Percentiles rank a stretch among this genome's conserved stretches.
Evolutionary conservation across 1,140 invertebrate genomes (phyloP).

Genomic region (Diuraphis noxia): DNA sequence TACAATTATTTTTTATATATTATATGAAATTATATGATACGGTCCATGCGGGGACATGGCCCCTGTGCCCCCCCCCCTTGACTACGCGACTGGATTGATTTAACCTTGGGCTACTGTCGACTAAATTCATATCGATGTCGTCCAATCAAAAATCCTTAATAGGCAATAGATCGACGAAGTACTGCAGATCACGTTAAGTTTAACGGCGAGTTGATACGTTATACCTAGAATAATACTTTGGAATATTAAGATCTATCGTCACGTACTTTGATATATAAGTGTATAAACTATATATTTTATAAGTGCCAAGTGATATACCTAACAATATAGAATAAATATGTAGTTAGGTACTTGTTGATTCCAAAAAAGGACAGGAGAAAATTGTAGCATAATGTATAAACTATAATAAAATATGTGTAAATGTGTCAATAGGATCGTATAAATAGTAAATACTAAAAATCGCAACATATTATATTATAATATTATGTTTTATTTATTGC

Average conservation of each 20-base stretch:
- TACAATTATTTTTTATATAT: no score
- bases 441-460: neutral
- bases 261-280: neutral
- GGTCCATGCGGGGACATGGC: no score
- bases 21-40: no score
- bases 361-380: neutral
- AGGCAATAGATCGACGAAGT: neutral
- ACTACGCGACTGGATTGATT: no score
- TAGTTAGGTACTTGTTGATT: neutral
- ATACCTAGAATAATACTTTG: neutral
- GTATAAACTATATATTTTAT: neutral
- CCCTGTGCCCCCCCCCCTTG: no score
- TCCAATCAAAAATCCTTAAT: neutral
- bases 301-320: no score
- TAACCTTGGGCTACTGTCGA: neutral
- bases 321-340: neutral
- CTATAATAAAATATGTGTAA: neutral
- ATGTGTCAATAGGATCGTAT: neutral
- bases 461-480: neutral
- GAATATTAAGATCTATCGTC: neutral
- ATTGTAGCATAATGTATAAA: neutral
- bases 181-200: neutral
- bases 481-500: conserved; percentile 2
- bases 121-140: neutral
- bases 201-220: neutral